phyloP scores from a whole-genome alignment of 2,113 vertebrate species.

The Seriola rivoliana region DNA sequence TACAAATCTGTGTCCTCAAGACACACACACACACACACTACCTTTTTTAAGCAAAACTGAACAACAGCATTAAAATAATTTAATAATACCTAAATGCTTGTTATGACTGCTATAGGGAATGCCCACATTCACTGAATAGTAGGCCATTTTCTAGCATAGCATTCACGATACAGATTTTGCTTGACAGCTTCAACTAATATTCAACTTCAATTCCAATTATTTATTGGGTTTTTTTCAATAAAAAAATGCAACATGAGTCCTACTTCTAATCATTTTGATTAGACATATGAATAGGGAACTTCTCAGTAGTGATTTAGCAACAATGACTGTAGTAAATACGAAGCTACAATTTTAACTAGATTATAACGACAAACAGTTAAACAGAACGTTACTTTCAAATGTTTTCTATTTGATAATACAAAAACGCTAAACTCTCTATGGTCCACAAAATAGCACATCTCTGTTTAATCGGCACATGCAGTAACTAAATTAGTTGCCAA shows the following conservation, averaged over 20 bases:
- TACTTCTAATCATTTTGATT: background rate
- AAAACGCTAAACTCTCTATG: background rate
- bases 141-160: slow-evolving; percentile 1
- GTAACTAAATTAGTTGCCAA: too few species aligned
- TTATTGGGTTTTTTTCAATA: background rate
- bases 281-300: background rate
- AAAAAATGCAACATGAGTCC: background rate
- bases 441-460: background rate
- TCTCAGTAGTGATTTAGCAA: background rate
- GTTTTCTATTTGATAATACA: background rate
- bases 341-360: too few species aligned
- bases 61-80: slow-evolving; percentile 4
- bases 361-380: background rate
- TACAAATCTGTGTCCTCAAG: background rate
- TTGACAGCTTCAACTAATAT: background rate
- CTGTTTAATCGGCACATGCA: background rate
- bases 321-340: background rate
- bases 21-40: background rate
- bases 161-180: background rate
- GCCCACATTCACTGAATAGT: background rate
- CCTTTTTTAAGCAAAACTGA: background rate
- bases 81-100: background rate
- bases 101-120: background rate
- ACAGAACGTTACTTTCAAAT: background rate
- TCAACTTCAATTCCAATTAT: background rate